Evolutionary conservation across 2,888 invertebrate species (phyloP).

Genomic region (Nipponacmea schrenckii): DNA sequence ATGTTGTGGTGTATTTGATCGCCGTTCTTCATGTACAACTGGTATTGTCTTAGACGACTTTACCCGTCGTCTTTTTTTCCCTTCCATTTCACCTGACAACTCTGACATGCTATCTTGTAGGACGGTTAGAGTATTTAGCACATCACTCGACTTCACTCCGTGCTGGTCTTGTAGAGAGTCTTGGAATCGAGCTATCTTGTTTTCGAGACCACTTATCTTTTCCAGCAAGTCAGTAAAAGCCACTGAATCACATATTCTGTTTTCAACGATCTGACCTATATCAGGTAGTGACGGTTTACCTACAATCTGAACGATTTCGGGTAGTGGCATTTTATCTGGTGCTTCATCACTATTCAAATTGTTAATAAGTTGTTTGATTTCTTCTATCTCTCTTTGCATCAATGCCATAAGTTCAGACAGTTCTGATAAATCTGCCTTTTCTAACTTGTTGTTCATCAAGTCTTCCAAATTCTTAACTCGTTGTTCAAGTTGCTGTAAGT

Average conservation of each 20-base stretch:
- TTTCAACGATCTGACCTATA: not conserved
- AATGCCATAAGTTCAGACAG: not conserved
- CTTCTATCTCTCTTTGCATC: not conserved
- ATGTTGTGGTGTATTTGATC: not conserved
- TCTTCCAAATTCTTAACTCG: not conserved
- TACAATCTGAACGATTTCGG: not conserved
- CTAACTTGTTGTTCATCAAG: not conserved
- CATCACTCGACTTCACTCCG: slow-evolving; percentile 38
- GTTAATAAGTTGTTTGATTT: not conserved
- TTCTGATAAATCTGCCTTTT: not conserved
- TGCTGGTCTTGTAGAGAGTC: slow-evolving; percentile 33
- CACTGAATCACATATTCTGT: slow-evolving; percentile 6
- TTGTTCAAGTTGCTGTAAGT: not conserved
- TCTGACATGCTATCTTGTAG: slow-evolving; percentile 24
- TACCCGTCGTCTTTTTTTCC: slow-evolving; percentile 6
- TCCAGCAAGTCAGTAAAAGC: slow-evolving; percentile 10
- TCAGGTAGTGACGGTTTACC: not conserved
- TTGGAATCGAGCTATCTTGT: slow-evolving; percentile 40
- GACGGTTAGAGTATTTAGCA: slow-evolving; percentile 31
- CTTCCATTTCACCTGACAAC: slow-evolving; percentile 11
- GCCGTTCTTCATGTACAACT: too few species aligned
- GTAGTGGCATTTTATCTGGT: not conserved
- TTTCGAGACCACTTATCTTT: slow-evolving; percentile 33
- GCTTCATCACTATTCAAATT: too few species aligned
- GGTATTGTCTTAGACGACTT: too few species aligned